A percentile compares a stretch with the other conserved stretches of the same genome.
Conservation (phyloP, 2,797 vertebrate species). For the Etheostoma perlongum region DNA sequence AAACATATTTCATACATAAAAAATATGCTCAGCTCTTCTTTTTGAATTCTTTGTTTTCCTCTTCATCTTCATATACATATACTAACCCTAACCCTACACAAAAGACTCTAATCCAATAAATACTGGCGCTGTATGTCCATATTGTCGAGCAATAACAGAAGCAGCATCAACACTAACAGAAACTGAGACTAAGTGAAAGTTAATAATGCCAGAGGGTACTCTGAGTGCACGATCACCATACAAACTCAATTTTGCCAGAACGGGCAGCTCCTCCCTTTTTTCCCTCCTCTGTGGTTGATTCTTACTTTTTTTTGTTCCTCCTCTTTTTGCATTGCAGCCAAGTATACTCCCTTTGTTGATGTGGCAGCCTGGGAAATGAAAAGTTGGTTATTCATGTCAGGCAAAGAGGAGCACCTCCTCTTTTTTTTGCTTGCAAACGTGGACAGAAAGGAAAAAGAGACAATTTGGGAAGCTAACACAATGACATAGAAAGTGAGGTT, state of each 20-base stretch:
- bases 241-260: constrained; percentile 27
- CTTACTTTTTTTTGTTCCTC: constrained; percentile 70
- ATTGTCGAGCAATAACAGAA: neutral
- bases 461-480: constrained; percentile 50
- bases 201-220: constrained; percentile 25
- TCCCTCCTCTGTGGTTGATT: constrained; percentile 51
- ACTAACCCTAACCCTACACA: too few relatives aligned
- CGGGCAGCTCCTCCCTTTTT: constrained; percentile 35
- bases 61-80: too few relatives aligned
- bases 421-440: constrained; percentile 74
- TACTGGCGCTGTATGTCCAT: accelerated
- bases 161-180: neutral
- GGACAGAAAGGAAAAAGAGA: constrained; percentile 64
- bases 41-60: neutral
- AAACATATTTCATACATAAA: neutral
- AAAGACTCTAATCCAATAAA: too few relatives aligned
- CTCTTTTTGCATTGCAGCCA: constrained; percentile 68
- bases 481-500: constrained; percentile 52
- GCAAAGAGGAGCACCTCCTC: constrained; percentile 70
- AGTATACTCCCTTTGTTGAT: constrained; percentile 85
- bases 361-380: constrained; percentile 86
- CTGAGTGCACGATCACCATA: constrained; percentile 30
- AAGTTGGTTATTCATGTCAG: constrained; percentile 69
- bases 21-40: neutral
- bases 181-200: neutral